A percentile compares a stretch with the other conserved stretches of the same genome.
These are phyloP conservation scores for Electrophaes corylata DNA, from an alignment of 2,888 invertebrate species.

Conservation along the genomic window DNA sequence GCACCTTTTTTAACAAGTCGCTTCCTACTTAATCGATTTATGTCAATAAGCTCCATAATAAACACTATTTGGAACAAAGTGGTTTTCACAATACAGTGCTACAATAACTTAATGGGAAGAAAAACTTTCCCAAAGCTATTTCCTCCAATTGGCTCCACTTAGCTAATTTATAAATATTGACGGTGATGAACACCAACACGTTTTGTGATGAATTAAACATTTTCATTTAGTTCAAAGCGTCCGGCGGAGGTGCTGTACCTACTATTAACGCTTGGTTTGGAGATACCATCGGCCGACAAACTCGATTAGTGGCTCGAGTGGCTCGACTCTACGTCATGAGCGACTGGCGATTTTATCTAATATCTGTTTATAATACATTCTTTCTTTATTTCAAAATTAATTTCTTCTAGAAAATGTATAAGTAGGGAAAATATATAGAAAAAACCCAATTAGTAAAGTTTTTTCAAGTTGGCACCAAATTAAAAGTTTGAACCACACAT, in stretches of 20 bases:
- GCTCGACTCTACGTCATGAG: slow-evolving; percentile 41
- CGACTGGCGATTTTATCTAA: slow-evolving; percentile 3
- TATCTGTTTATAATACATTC: background rate
- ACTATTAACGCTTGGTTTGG: slow-evolving; percentile 79
- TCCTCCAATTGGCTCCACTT: slow-evolving; percentile 2
- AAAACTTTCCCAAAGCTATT: background rate
- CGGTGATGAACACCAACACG: slow-evolving; percentile 28
- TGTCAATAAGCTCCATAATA: background rate
- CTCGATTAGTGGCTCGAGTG: slow-evolving; percentile 81
- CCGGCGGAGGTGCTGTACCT: slow-evolving; percentile 58
- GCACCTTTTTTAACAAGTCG: background rate
- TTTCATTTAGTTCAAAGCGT: slow-evolving; percentile 53
- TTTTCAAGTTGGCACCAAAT: too few relatives aligned
- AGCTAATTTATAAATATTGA: slow-evolving; percentile 21
- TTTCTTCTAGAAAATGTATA: too few relatives aligned
- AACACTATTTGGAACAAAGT: background rate
- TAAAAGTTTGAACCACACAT: too few relatives aligned
- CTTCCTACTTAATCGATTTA: background rate
- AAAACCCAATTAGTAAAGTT: too few relatives aligned
- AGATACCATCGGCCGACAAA: slow-evolving; percentile 83
- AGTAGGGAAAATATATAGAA: too few relatives aligned
- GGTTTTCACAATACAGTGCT: background rate
- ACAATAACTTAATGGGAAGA: slow-evolving; percentile 1
- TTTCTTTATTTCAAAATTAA: background rate
- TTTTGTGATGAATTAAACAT: slow-evolving; percentile 31